Evolutionary conservation across 2,888 invertebrate species (phyloP), one percentile per base, ranked within the genome.

Genomic region (Aspidiotus rigidus): DNA sequence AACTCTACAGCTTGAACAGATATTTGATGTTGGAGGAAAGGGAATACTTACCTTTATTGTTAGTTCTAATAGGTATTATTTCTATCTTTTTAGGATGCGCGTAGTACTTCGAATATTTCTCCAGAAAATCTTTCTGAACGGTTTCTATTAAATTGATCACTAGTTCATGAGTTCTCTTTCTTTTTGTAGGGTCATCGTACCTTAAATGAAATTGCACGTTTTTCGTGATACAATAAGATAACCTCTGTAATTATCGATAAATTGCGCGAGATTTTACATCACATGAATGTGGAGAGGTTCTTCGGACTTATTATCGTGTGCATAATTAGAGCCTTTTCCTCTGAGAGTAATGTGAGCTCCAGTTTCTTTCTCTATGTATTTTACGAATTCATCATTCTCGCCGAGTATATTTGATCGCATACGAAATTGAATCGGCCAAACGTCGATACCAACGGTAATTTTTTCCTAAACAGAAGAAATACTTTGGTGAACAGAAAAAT

Each of bases 131-230:
- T 67, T 80, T 79, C 72, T 86, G 84, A 77, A 90, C 85, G 7
- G 89, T 90, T 78, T 89, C 88, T 73, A 90, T 86, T 61, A 90
- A 80, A 78, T 89, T 89, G 75, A 86, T 84, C 8, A 88, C 86
- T 67, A 89, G 78, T 72, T 86, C 59, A 3, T 49, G 66, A 15
- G 66, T 15, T 59, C 16, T 66, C 13, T 56, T 42, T 9, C 17
- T 66, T 8, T 7, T 57, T 7, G 41, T 41, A 9, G 44, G 7
- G 28, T 66, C 57, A 7, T 44, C 56, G 57, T 66, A 66, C 17
- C 66, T 66, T 13, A 0, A 66, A 59, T 5, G 5, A 5, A 53
- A 13, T 53, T 5, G 53, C 53, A n/a, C 53, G 10, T 53, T 3
- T n/a, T 53, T 53, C 5, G 3, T 53, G 11, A 13, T 15, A 13